Conservation (phyloP, 2,113 vertebrate species). For the Glaucomys volans region DNA sequence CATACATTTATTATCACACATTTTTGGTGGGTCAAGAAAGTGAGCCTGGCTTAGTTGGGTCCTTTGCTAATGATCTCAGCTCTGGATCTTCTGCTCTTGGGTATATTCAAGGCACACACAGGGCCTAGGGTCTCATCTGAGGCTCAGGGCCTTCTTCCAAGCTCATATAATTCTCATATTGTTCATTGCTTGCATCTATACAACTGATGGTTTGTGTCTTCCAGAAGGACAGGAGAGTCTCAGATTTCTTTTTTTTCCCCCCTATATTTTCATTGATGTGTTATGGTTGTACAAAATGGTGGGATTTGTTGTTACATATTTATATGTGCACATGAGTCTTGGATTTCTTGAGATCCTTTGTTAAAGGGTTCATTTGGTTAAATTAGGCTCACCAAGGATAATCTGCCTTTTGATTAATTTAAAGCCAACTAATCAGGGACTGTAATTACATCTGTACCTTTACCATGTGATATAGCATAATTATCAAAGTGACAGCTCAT, state of each 20-base stretch:
- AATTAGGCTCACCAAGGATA: not conserved
- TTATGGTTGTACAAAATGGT: too few species aligned
- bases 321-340: not conserved
- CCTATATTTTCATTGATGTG: too few species aligned
- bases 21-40: not conserved
- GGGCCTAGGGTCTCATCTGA: not conserved
- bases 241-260: not conserved
- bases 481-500: not conserved
- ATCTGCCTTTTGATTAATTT: not conserved
- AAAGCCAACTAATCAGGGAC: not conserved
- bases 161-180: not conserved
- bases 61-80: not conserved
- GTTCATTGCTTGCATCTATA: not conserved
- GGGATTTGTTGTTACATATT: too few species aligned
- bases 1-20: not conserved
- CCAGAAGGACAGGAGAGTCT: not conserved
- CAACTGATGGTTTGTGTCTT: not conserved
- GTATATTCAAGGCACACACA: not conserved
- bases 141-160: not conserved
- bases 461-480: not conserved
- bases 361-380: not conserved
- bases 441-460: not conserved
- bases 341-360: not conserved
- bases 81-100: not conserved
- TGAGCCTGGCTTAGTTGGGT: not conserved